Percentiles rank a stretch among this genome's conserved stretches.
phyloP scores from a whole-genome alignment of 2,113 vertebrate genomes.

The Phylloscopus trochiloides region DNA sequence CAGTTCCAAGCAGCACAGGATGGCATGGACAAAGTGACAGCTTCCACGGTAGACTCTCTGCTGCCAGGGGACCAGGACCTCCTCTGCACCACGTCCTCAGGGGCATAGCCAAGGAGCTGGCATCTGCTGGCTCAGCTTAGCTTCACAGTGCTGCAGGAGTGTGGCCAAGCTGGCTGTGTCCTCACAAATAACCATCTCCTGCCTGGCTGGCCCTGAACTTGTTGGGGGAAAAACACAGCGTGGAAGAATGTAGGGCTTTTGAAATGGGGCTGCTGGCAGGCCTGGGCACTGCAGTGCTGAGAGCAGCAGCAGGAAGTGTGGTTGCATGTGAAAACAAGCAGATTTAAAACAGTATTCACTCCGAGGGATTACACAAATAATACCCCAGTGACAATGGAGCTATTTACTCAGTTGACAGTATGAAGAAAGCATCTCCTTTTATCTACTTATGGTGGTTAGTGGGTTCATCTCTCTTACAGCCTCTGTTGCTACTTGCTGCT shows the following conservation, averaged over 20 bases:
- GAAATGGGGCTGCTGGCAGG: background rate
- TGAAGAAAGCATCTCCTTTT: conserved; percentile 55
- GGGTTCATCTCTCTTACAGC: background rate
- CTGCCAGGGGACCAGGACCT: background rate
- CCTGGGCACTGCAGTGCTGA: background rate
- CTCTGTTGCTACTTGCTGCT: conserved; percentile 29
- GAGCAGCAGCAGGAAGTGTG: conserved; percentile 45
- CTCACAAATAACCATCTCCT: background rate
- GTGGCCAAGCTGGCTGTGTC: rapidly evolving
- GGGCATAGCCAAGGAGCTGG: background rate
- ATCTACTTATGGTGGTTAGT: background rate
- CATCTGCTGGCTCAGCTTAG: background rate
- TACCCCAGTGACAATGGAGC: conserved; percentile 30
- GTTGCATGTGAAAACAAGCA: conserved; percentile 52
- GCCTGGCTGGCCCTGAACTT: background rate
- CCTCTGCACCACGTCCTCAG: background rate
- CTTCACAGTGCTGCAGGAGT: background rate
- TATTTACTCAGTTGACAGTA: conserved; percentile 41
- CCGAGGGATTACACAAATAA: conserved; percentile 56
- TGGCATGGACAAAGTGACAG: background rate
- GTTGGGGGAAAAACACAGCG: background rate
- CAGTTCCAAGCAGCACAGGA: rapidly evolving
- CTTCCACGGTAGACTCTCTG: background rate
- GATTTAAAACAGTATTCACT: conserved; percentile 47
- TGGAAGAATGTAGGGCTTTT: background rate